Conservation (phyloP, 2,113 vertebrate genomes). For the Pteronura brasiliensis region DNA sequence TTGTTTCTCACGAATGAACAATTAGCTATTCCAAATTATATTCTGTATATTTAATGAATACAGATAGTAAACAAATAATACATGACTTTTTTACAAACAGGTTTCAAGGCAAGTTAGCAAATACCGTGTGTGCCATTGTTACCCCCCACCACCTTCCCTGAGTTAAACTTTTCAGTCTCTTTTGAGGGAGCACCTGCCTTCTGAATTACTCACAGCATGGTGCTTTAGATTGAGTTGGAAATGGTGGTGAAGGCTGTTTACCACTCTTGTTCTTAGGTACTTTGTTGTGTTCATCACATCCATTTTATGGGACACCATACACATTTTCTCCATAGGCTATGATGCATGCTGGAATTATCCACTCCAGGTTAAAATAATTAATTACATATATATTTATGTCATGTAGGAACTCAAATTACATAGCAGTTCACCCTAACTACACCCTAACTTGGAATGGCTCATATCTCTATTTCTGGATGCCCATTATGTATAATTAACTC, state of each 20-base stretch:
- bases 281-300: background rate
- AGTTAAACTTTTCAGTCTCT: background rate
- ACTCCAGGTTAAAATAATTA: background rate
- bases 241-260: background rate
- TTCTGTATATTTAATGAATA: background rate
- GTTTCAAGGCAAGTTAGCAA: background rate
- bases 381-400: background rate
- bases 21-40: background rate
- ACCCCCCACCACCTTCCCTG: background rate
- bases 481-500: background rate
- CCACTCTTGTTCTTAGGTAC: background rate
- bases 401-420: background rate
- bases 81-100: background rate
- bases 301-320: background rate
- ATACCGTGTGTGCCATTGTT: background rate
- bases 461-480: background rate
- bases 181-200: background rate
- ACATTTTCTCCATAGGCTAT: background rate
- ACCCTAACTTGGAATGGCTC: slow-evolving; percentile 3
- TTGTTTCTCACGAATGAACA: background rate
- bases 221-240: background rate
- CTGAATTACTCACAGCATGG: background rate
- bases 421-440: background rate
- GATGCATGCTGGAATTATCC: background rate
- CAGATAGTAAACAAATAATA: background rate